Base-by-base conservation (phyloP, 2,797 vertebrate genomes). In the Trachops cirrhosus region DNA sequence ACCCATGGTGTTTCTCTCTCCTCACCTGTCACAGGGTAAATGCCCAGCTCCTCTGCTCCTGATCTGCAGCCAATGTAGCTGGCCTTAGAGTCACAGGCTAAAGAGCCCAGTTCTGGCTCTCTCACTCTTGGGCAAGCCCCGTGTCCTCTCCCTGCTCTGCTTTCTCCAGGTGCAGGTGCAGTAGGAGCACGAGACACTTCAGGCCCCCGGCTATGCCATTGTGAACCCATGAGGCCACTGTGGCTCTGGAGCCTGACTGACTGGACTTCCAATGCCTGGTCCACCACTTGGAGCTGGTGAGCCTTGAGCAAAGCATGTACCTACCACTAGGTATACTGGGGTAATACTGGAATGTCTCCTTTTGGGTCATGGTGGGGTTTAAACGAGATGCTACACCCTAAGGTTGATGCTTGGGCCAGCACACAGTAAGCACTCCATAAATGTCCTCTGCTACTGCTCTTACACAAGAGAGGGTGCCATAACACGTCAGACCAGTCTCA, bases 251-350 rank as follows among this genome's bases (percentile, higher is more conserved):
- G 71, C 62, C 78, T 5, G n/a, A 75, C 32, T 0, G 7, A 39
- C 34, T 59, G 32, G 12, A 32, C 5, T 74, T 67, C 68, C 32
- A 21, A 10, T 62, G 77, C 34, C n/a, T 3, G 3, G 34, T 37
- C 11, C 4, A 6, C 29, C 54, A 19, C 32, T 16, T 34, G 10
- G 0, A 1, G 46, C 39, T 34, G 22, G 5, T 19, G 18, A 39
- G 52, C 39, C 77, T 59, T 26, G 64, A 80, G 78, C 29, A 37
- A 67, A 52, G 74, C 0, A 2, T 3, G 19, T 39, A 32, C 4
- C 46, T 64, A 26, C 37, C 54, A 22, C 19, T 16, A 50, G 50
- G 41, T 6, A 48, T 22, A 26, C 0, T 44, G 8, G 16, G 41
- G 37, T 64, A 64, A 67, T 48, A 3, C 14, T 2, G 19, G 93